phyloP scores from a whole-genome alignment of 2,888 invertebrate species.

The Oasisia sp. region DNA sequence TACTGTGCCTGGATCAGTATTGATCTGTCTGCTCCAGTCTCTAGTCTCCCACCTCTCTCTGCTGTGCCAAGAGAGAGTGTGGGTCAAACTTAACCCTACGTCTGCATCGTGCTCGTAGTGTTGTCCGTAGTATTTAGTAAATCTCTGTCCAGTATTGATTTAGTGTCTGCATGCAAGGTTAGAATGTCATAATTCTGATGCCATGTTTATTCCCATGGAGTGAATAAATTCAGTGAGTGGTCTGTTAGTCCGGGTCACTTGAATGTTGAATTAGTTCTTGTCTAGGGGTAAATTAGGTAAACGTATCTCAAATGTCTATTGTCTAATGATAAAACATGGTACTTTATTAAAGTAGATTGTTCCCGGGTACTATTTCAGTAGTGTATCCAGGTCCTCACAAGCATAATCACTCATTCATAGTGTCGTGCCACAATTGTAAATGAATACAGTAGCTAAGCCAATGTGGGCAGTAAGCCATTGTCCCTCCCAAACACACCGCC shows the following conservation, averaged over 20 bases:
- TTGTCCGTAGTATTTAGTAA: neutral
- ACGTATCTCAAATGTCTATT: neutral
- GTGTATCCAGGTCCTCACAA: neutral
- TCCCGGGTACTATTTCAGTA: neutral
- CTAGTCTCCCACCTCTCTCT: neutral
- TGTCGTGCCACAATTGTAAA: too few relatives aligned
- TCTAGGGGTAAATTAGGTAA: neutral
- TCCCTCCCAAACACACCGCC: too few relatives aligned
- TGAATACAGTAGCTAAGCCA: too few relatives aligned
- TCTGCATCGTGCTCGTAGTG: neutral
- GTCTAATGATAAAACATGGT: neutral
- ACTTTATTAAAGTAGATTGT: neutral
- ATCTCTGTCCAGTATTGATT: neutral
- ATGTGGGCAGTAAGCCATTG: too few relatives aligned
- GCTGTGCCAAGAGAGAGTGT: neutral
- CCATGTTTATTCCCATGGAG: neutral
- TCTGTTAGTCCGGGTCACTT: neutral
- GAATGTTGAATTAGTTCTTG: neutral
- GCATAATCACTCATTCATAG: too few relatives aligned
- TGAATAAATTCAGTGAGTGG: neutral
- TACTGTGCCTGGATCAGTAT: neutral
- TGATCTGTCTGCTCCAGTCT: neutral
- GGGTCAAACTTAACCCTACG: neutral
- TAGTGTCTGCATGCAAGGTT: neutral
- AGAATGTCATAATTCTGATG: neutral